phyloP scores from a whole-genome alignment of 1,140 invertebrate genomes.

The Sycophaga agraensis region DNA sequence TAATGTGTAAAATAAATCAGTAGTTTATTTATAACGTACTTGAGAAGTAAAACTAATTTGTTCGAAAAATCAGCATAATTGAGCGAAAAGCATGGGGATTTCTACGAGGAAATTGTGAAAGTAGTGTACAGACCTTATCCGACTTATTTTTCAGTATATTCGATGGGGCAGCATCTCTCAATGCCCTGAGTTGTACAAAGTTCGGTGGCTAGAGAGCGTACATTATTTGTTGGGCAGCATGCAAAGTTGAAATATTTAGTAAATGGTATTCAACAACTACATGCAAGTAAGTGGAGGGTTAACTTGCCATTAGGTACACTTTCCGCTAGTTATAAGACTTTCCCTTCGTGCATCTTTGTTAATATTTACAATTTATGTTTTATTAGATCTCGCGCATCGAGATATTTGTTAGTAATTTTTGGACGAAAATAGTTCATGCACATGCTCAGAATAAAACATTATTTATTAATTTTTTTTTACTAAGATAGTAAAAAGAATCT shows the following conservation, averaged over 20 bases:
- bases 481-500: not conserved
- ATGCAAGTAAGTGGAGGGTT: conserved; percentile 13
- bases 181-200: conserved; percentile 72
- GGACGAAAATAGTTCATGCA: conserved; percentile 27
- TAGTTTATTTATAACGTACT: conserved; percentile 21
- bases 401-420: not conserved
- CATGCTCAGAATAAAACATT: conserved; percentile 16
- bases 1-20: no score
- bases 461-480: conserved; percentile 4
- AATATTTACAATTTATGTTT: not conserved
- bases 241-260: conserved; percentile 54
- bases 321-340: conserved; percentile 6
- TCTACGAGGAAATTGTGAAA: conserved; percentile 5
- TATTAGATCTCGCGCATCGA: not conserved
- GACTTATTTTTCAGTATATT: conserved; percentile 82
- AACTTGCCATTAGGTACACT: conserved; percentile 5
- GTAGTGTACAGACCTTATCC: conserved; percentile 71
- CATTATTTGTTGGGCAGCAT: conserved; percentile 53
- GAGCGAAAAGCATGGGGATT: conserved; percentile 10
- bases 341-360: no score
- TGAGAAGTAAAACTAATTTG: conserved; percentile 5
- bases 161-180: conserved; percentile 80
- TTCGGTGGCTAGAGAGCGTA: conserved; percentile 67
- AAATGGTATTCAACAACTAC: conserved; percentile 24
- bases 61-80: conserved; percentile 1